These are phyloP conservation scores for Cyclophora albipunctata DNA, from an alignment of 2,888 invertebrate species.

Conservation along the genomic window DNA sequence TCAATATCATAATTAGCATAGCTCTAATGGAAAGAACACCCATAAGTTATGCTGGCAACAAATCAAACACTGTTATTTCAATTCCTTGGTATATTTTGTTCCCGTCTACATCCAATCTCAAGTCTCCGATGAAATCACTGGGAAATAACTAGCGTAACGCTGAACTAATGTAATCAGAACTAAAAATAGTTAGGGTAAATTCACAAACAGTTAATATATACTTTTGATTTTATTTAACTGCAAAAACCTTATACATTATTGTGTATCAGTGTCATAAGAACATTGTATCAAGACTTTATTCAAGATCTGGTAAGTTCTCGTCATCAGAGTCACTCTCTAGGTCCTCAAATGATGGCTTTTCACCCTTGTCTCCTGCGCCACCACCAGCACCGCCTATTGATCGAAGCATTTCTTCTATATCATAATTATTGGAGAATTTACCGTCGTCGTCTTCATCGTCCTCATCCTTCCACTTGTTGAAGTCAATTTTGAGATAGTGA, in stretches of 20 bases:
- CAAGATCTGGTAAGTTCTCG: conserved; percentile 84
- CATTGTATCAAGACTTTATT: conserved; percentile 62
- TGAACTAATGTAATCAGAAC: too few species aligned
- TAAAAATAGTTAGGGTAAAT: too few species aligned
- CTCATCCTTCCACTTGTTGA: conserved; percentile 98
- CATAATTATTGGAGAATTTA: conserved; percentile 47
- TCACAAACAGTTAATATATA: neutral
- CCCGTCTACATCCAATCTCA: too few species aligned
- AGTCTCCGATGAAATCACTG: too few species aligned
- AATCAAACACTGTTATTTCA: too few species aligned
- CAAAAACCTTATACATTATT: conserved; percentile 70
- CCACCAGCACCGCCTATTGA: conserved; percentile 78
- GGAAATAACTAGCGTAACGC: too few species aligned
- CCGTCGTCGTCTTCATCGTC: conserved; percentile 86
- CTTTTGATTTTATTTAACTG: conserved; percentile 55
- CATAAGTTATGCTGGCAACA: too few species aligned
- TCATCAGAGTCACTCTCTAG: conserved; percentile 87
- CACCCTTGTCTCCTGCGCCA: conserved; percentile 60
- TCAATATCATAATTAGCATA: too few species aligned
- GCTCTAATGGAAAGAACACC: too few species aligned
- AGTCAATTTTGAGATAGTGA: conserved; percentile 98
- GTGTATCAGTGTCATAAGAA: conserved; percentile 52
- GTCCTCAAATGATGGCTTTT: conserved; percentile 84
- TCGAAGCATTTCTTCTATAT: conserved; percentile 83
- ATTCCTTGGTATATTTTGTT: too few species aligned